Evolutionary conservation across 1,140 invertebrate genomes (phyloP).

Genomic region (Lepidurus apus): DNA sequence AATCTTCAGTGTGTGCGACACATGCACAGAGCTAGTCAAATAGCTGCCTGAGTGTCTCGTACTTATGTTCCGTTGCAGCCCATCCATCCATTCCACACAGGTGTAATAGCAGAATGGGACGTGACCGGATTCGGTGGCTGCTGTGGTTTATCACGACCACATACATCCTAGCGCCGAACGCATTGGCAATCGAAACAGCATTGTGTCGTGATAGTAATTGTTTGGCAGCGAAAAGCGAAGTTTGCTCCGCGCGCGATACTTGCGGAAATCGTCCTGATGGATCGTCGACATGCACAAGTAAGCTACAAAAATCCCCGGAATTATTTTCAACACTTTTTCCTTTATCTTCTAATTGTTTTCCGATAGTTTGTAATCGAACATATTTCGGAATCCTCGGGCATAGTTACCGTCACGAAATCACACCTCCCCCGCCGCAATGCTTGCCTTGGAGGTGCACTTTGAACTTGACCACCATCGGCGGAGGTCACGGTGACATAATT

Average conservation of each 20-base stretch:
- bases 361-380: background rate
- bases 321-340: background rate
- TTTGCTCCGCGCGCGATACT: conserved; percentile 9
- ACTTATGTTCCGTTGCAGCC: background rate
- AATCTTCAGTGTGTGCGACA: background rate
- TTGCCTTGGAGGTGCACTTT: background rate
- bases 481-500: background rate
- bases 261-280: background rate
- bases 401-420: background rate
- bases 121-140: background rate
- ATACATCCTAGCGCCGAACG: background rate
- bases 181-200: background rate
- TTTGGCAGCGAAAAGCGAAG: background rate
- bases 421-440: conserved; percentile 1
- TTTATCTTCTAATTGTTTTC: background rate
- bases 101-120: conserved; percentile 10
- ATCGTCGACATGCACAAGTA: background rate
- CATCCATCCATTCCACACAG: background rate
- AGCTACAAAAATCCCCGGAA: background rate
- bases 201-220: background rate
- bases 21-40: background rate
- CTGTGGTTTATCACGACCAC: background rate
- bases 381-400: background rate
- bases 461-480: background rate
- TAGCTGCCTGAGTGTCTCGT: background rate